Conservation (phyloP, 1,140 invertebrate genomes). For the Brachystomella parvula region DNA sequence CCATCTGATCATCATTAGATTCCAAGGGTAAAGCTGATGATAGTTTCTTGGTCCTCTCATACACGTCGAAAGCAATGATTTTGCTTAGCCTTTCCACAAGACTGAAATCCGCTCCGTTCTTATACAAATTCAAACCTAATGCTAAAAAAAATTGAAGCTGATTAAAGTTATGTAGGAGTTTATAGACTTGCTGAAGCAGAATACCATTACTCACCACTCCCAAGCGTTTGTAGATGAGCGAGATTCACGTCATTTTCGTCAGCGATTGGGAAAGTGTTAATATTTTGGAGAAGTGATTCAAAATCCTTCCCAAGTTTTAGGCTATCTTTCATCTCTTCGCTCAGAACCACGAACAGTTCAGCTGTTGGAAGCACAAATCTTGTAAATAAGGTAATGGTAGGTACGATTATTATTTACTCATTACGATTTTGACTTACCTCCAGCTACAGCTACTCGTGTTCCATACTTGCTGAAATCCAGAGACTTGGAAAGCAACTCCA, state of each 20-base stretch:
- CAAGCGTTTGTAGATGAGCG: not conserved
- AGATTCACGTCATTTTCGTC: not conserved
- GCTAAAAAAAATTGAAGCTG: no score
- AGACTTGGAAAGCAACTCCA: slow-evolving; percentile 55
- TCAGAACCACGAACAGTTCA: slow-evolving; percentile 57
- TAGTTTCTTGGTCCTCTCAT: not conserved
- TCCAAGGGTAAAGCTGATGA: not conserved
- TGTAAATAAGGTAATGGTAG: no score
- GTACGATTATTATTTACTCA: no score
- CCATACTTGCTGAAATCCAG: slow-evolving; percentile 54
- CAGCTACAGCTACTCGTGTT: slow-evolving; percentile 50
- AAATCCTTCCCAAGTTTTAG: slow-evolving; percentile 45
- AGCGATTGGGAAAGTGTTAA: not conserved
- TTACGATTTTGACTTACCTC: slow-evolving; percentile 44
- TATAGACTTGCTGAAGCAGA: not conserved
- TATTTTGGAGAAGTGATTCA: slow-evolving; percentile 28
- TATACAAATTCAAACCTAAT: not conserved
- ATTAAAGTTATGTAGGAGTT: not conserved
- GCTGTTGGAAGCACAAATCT: no score
- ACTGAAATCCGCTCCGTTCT: not conserved
- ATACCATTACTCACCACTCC: not conserved
- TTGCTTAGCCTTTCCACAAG: no score
- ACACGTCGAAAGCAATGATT: not conserved
- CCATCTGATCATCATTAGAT: not conserved
- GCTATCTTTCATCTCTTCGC: slow-evolving; percentile 55